Evolutionary conservation across 1,140 invertebrate species (phyloP), one percentile per base, ranked within the genome.

Genomic region (Drosophila subobscura): DNA sequence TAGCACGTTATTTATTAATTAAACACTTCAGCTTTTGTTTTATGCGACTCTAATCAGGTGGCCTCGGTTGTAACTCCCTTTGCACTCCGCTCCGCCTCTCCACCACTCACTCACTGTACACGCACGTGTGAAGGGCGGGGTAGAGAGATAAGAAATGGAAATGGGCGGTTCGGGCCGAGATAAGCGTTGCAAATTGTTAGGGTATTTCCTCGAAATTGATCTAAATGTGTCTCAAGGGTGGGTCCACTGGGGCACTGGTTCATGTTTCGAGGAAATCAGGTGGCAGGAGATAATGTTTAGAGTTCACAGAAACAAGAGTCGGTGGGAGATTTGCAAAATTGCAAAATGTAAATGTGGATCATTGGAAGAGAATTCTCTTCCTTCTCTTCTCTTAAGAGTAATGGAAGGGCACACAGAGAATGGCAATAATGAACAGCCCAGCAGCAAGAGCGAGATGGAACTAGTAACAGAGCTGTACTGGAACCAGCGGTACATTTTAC

Each of bases 1-100:
- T 86, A 81, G 65, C 77, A 78, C 83, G 83, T 86, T 86, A 86
- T 86, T 86, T 88, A 88, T 86, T 86, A 86, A 86, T 86, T 86
- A 86, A 86, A 83, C 83, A 86, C 74, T 86, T 74, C 33, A 79
- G 55, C 20, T 77, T 68, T 86, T 37, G 25, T 37, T 81, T 76
- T 86, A 49, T 61, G 73, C 70, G 52, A 52, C 54, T 58, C 53
- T 85, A 81, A 85, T 88, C 78, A 74, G 68, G 46, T 46, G 68
- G 53, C 55, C 80, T 75, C 46, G 51, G 22, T 27, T 47, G 16
- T 56, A 8, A 5, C 45, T 1, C 52, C 4, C 14, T 12, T 44
- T 4, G 2, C 2, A 14, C 7, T 44, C n/a, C 40, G 7, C 16
- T 42, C 7, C 25, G 22, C 1, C 20, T 29, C 22, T 52, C 0